Conservation (phyloP, 2,888 invertebrate species). For the Dioctria linearis region DNA sequence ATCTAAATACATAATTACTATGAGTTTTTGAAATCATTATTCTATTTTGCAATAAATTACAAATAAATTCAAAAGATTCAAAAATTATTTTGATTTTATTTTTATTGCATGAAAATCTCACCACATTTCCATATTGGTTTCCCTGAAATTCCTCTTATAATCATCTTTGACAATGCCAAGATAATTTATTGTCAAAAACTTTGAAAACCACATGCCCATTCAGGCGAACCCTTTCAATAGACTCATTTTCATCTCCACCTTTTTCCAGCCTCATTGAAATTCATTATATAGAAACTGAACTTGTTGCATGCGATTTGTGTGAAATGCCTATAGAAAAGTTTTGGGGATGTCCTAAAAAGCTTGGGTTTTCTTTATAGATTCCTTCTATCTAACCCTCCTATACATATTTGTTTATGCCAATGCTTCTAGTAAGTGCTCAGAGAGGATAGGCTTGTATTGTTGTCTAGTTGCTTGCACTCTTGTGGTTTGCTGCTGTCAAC, state of each 20-base stretch:
- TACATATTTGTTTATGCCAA: constrained; percentile 15
- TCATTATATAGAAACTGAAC: constrained; percentile 29
- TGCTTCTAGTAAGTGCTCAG: neutral
- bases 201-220: no score
- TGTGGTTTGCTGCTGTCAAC: constrained; percentile 33
- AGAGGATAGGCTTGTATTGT: constrained; percentile 7
- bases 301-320: constrained; percentile 43
- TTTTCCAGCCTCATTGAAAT: constrained; percentile 30
- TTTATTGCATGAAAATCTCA: no score
- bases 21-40: no score
- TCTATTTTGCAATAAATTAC: no score
- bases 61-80: no score
- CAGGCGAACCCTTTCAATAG: no score
- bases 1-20: no score
- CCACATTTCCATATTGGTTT: no score
- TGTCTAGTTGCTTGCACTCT: constrained; percentile 35
- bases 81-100: no score
- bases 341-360: constrained; percentile 19
- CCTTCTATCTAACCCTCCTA: neutral
- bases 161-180: no score
- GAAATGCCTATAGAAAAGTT: constrained; percentile 36
- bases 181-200: no score
- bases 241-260: constrained; percentile 1
- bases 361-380: constrained; percentile 23
- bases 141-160: no score